A percentile compares a stretch with the other conserved stretches of the same genome.
These are phyloP conservation scores for Prochilodus magdalenae DNA, from an alignment of 2,113 vertebrate genomes.

Conservation along the genomic window DNA sequence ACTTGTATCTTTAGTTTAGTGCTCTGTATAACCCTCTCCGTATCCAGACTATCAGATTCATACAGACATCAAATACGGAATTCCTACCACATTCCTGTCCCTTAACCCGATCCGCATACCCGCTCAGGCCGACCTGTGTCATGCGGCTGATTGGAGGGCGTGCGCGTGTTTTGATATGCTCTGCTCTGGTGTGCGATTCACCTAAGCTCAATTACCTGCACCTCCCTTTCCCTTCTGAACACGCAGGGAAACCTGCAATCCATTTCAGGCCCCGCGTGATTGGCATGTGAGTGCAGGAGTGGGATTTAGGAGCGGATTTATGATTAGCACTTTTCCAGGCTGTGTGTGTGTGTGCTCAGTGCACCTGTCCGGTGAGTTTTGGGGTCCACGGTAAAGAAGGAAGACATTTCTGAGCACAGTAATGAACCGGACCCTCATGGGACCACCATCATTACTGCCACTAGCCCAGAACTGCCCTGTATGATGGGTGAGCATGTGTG, in stretches of 20 bases:
- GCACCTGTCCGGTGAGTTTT: slow-evolving; percentile 34
- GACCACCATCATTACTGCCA: slow-evolving; percentile 49
- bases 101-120: background rate
- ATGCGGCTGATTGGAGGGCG: slow-evolving; percentile 23
- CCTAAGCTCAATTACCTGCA: slow-evolving; percentile 53
- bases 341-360: slow-evolving; percentile 37
- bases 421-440: slow-evolving; percentile 43
- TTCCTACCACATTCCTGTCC: no score
- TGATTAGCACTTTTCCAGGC: slow-evolving; percentile 57
- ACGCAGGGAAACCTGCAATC: slow-evolving; percentile 58
- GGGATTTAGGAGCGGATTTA: slow-evolving; percentile 54
- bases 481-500: slow-evolving; percentile 2
- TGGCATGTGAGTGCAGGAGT: slow-evolving; percentile 55
- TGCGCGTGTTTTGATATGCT: slow-evolving; percentile 46
- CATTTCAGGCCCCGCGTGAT: slow-evolving; percentile 55
- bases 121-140: background rate
- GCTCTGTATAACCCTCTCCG: no score
- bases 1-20: no score
- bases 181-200: slow-evolving; percentile 34
- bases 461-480: slow-evolving; percentile 35
- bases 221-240: slow-evolving; percentile 5
- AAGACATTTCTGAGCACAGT: slow-evolving; percentile 40
- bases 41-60: no score
- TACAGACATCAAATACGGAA: no score
- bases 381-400: slow-evolving; percentile 41